Evolutionary conservation across 1,140 invertebrate species (phyloP).

Genomic region (Leptinotarsa texana): DNA sequence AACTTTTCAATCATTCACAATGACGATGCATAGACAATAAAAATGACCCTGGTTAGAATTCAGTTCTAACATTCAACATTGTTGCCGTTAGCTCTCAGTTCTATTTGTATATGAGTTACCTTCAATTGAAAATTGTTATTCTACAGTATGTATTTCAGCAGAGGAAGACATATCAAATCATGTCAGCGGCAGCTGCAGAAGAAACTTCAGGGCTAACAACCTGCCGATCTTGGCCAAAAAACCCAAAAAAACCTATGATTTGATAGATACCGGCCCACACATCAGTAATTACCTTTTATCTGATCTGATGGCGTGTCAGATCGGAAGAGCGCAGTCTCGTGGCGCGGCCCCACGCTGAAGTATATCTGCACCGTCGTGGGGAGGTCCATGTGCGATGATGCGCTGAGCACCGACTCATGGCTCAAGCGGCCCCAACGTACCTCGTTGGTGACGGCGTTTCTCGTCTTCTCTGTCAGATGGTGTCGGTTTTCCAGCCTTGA

Average conservation of each 20-base stretch:
- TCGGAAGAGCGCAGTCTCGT: slow-evolving; percentile 59
- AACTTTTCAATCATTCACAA: too few relatives aligned
- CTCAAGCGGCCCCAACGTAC: slow-evolving; percentile 32
- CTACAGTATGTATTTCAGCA: too few relatives aligned
- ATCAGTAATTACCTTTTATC: slow-evolving; percentile 49
- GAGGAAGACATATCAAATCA: too few relatives aligned
- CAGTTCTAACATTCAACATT: too few relatives aligned
- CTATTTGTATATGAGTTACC: too few relatives aligned
- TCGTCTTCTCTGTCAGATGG: not conserved
- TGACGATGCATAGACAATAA: too few relatives aligned
- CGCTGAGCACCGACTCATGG: slow-evolving; percentile 47
- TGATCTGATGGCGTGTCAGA: slow-evolving; percentile 55
- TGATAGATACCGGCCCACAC: too few relatives aligned
- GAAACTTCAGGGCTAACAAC: not conserved
- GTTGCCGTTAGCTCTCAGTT: too few relatives aligned
- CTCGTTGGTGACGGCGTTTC: not conserved
- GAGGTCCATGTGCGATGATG: slow-evolving; percentile 50
- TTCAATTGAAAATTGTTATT: too few relatives aligned
- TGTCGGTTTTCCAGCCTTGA: not conserved
- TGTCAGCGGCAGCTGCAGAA: too few relatives aligned
- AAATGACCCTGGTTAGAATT: too few relatives aligned
- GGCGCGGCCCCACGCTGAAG: slow-evolving; percentile 61
- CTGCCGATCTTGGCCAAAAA: not conserved
- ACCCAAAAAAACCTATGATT: not conserved
- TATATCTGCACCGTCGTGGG: slow-evolving; percentile 55